phyloP scores from a whole-genome alignment of 2,113 vertebrate genomes.

The Odocoileus virginianus region DNA sequence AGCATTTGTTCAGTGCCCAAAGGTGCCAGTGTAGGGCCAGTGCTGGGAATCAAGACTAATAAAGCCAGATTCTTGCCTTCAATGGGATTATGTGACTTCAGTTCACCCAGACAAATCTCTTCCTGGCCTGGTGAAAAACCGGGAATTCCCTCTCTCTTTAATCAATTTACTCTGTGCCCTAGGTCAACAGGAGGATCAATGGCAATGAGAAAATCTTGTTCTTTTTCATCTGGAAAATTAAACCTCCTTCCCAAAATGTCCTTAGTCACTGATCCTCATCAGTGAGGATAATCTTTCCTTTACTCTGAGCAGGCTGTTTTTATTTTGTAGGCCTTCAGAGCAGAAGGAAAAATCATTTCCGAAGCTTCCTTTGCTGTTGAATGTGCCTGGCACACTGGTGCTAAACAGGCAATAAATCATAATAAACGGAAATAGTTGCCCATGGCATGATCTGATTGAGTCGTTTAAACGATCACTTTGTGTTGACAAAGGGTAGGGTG shows the following conservation, averaged over 20 bases:
- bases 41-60: background rate
- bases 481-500: slow-evolving; percentile 59
- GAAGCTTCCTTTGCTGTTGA: slow-evolving; percentile 20
- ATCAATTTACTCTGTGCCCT: background rate
- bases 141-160: background rate
- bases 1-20: background rate
- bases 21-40: background rate
- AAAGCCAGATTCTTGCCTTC: background rate
- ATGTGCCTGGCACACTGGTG: slow-evolving; percentile 27
- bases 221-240: slow-evolving; percentile 49
- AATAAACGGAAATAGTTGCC: slow-evolving; percentile 64
- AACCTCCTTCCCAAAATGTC: background rate
- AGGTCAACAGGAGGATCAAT: slow-evolving; percentile 3
- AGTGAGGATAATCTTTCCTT: background rate
- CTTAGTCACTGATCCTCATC: slow-evolving; percentile 1
- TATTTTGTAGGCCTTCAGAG: background rate
- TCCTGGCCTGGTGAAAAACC: background rate
- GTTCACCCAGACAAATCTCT: background rate
- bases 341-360: slow-evolving; percentile 43
- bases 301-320: background rate
- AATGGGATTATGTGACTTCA: background rate
- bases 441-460: slow-evolving; percentile 57
- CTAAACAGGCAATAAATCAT: slow-evolving; percentile 67
- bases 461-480: slow-evolving; percentile 50
- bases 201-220: background rate